Conservation (phyloP, 2,113 vertebrate species). For the Pteronura brasiliensis region DNA sequence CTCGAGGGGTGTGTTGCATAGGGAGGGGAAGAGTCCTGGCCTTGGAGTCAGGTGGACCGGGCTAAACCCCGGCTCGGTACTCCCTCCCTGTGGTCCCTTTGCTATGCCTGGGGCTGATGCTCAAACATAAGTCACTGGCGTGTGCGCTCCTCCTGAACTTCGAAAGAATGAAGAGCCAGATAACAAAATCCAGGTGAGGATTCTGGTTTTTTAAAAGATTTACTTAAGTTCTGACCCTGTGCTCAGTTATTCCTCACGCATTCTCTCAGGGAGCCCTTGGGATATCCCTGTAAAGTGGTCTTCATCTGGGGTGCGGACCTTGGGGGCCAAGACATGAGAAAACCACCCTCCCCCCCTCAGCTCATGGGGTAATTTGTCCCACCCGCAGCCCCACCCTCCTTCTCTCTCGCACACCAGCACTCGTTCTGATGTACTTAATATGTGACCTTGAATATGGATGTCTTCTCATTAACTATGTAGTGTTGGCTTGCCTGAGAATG, state of each 20-base stretch:
- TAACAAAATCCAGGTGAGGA: not conserved
- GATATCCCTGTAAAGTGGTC: not conserved
- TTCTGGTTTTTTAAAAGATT: not conserved
- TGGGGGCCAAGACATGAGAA: not conserved
- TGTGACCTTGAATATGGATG: not conserved
- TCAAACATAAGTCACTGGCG: not conserved
- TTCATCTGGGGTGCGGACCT: not conserved
- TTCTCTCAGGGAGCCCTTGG: not conserved
- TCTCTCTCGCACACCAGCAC: not conserved
- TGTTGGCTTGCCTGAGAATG: not conserved
- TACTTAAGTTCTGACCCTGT: not conserved
- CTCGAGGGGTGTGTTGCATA: not conserved
- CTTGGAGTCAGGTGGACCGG: not conserved
- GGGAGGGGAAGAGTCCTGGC: not conserved
- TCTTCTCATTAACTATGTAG: not conserved
- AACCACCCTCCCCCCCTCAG: not conserved
- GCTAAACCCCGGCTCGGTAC: not conserved
- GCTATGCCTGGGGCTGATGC: not conserved
- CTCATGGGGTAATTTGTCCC: fast-evolving
- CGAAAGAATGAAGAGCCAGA: not conserved
- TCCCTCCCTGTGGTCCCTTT: not conserved
- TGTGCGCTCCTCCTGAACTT: not conserved
- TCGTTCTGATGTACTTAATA: not conserved
- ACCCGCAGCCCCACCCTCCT: too few relatives aligned
- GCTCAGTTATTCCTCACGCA: not conserved